A percentile compares a stretch with the other conserved stretches of the same genome.
phyloP scores from a whole-genome alignment of 2,797 vertebrate species.

The Ctenopoma multispine region DNA sequence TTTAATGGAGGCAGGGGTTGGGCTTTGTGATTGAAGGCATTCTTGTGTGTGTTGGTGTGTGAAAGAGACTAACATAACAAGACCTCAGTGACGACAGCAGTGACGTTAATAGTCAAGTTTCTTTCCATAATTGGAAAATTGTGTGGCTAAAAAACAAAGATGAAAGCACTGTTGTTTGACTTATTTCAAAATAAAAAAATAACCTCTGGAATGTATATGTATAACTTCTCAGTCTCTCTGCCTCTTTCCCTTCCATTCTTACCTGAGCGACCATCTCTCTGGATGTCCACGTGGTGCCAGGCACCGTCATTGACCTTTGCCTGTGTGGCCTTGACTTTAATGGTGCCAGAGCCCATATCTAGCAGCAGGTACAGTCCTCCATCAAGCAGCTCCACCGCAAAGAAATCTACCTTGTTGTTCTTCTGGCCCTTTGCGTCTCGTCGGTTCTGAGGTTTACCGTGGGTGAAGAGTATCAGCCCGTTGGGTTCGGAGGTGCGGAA shows the following conservation, averaged over 20 bases:
- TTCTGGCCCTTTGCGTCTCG: conserved; percentile 93
- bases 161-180: conserved; percentile 1
- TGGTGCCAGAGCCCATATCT: conserved; percentile 98
- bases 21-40: conserved; percentile 27
- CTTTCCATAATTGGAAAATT: not conserved
- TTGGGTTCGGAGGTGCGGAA: conserved; percentile 97
- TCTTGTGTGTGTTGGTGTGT: conserved; percentile 28
- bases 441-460: conserved; percentile 94
- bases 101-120: not conserved
- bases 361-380: conserved; percentile 95
- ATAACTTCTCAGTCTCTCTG: not conserved
- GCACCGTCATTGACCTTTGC: conserved; percentile 96
- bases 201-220: not conserved
- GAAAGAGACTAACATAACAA: conserved; percentile 15
- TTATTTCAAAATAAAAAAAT: not conserved
- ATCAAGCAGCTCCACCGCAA: conserved; percentile 96
- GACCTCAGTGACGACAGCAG: not conserved
- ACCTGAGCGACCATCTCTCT: conserved; percentile 97
- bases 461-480: conserved; percentile 97
- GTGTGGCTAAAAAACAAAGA: not conserved
- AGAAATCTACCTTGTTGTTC: conserved; percentile 98
- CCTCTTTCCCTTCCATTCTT: conserved; percentile 34
- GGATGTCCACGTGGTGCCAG: conserved; percentile 99
- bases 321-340: conserved; percentile 97
- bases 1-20: conserved; percentile 45